Conservation (phyloP, 2,797 vertebrate genomes). For the Coregonus suidteri region DNA sequence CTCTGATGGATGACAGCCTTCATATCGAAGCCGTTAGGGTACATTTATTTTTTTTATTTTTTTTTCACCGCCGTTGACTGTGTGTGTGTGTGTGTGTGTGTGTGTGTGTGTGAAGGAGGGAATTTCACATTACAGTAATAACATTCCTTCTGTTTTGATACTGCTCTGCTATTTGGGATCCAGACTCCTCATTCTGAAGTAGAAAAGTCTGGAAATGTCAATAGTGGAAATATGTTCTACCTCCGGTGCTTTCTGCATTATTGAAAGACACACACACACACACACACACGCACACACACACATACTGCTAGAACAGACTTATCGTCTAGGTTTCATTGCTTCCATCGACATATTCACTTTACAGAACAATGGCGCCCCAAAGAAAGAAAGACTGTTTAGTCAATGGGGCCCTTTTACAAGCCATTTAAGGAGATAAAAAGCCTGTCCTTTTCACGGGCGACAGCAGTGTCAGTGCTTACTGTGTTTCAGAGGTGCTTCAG, state of each 20-base stretch:
- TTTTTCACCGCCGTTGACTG: background rate
- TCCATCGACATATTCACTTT: slow-evolving; percentile 51
- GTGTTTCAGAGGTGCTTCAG: slow-evolving; percentile 69
- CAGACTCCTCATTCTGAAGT: slow-evolving; percentile 6
- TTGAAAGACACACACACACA: background rate
- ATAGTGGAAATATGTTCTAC: slow-evolving; percentile 45
- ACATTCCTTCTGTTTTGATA: background rate
- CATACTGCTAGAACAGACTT: slow-evolving; percentile 36
- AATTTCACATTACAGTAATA: slow-evolving; percentile 29
- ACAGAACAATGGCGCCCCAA: slow-evolving; percentile 55
- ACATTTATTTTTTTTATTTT: background rate
- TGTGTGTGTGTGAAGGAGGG: slow-evolving; percentile 6
- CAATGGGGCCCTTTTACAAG: slow-evolving; percentile 70
- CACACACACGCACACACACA: slow-evolving; percentile 13
- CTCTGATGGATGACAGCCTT: slow-evolving; percentile 74
- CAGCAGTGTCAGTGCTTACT: slow-evolving; percentile 62
- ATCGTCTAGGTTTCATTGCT: slow-evolving; percentile 33
- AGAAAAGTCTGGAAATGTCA: slow-evolving; percentile 38
- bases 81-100: slow-evolving; percentile 21
- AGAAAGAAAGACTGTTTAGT: slow-evolving; percentile 64
- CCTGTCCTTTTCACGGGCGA: slow-evolving; percentile 63
- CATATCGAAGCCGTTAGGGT: slow-evolving; percentile 41
- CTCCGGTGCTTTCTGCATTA: slow-evolving; percentile 20
- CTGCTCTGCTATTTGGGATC: background rate
- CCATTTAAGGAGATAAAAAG: slow-evolving; percentile 72